Evolutionary conservation across 2,797 vertebrate species (phyloP), one percentile per base, ranked within the genome.

Genomic region (Passerculus sandwichensis): DNA sequence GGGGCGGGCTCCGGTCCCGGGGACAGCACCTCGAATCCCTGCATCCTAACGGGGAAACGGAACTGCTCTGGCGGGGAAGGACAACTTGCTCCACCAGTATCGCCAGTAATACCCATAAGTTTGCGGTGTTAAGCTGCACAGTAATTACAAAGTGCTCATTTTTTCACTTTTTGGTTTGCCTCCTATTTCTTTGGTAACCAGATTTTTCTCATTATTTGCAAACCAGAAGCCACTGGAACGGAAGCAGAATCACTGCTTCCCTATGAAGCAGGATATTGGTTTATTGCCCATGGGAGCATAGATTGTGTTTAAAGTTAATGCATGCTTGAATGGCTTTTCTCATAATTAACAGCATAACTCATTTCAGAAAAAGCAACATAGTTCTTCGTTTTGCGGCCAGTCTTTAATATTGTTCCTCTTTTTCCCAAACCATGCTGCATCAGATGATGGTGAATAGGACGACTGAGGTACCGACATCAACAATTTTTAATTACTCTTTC

Each of bases 371-470:
- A 79, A 95, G 90, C 92, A 94, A 93, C 85, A 74, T 78, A 79
- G 94, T 96, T 94, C 83, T 89, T 79, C 23, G 0, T 95, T 87
- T 95, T 89, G 57, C 2, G 53, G 90, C 85, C 94, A 82, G 51
- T 96, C 84, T 97, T 95, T 99, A 98, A 98, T 93, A 89, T 98
- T 91, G 98, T 98, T 98, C 98, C 98, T 98, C 97, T 98, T 97
- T 96, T 95, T 97, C 97, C 98, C 98, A 96, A 97, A 97, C 97
- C 97, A 97, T 95, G 97, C 98, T 97, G 98, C 98, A 97, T 98
- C 99, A 99, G 99, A 99, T 99, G 99, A 99, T 99, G 99, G 99
- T 99, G 98, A 99, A 99, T 99, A 99, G 99, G 98, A 99, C 99
- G 94, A 99, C 99, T 75, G 99, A 99, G 99, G 99, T 99, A 99